Evolutionary conservation across 2,888 invertebrate genomes (phyloP).

Genomic region (Platypus cylindrus): DNA sequence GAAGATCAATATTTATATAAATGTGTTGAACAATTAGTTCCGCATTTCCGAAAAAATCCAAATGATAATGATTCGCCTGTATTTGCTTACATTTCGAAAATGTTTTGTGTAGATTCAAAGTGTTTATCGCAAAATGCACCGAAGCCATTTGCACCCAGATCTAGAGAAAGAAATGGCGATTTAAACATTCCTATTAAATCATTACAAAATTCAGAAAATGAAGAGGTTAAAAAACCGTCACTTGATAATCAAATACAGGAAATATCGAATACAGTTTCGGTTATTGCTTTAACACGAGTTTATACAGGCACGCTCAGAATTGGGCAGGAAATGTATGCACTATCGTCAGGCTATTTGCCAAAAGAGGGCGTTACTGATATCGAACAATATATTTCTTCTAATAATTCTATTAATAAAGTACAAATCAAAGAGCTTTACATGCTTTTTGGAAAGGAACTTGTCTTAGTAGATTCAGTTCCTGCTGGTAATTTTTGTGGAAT

Average conservation of each 20-base stretch:
- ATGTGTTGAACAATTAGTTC: constrained; percentile 47
- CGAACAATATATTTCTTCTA: constrained; percentile 13
- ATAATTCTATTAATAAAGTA: constrained; percentile 41
- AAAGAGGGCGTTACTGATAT: constrained; percentile 19
- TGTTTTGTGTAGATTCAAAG: constrained; percentile 71
- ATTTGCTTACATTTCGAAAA: constrained; percentile 74
- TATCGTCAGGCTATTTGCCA: constrained; percentile 84
- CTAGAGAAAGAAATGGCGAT: constrained; percentile 10
- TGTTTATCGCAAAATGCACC: constrained; percentile 68
- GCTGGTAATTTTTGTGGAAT: constrained; percentile 90
- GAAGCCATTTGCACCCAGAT: constrained; percentile 57
- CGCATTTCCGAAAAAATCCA: constrained; percentile 21
- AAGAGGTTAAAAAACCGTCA: constrained; percentile 4
- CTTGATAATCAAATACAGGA: constrained; percentile 15
- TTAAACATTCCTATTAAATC: constrained; percentile 6
- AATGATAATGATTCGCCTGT: constrained; percentile 46
- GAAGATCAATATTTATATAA: constrained; percentile 54
- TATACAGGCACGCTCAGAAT: constrained; percentile 74
- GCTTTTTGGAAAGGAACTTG: constrained; percentile 86
- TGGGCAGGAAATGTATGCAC: constrained; percentile 68
- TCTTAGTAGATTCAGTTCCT: constrained; percentile 61
- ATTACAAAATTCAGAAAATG: constrained; percentile 5
- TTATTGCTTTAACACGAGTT: constrained; percentile 86
- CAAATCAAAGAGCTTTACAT: constrained; percentile 68
- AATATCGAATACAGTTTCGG: constrained; percentile 40